These are phyloP conservation scores for Sarcophaga rosellei DNA, from an alignment of 2,888 invertebrate species.

Conservation along the genomic window DNA sequence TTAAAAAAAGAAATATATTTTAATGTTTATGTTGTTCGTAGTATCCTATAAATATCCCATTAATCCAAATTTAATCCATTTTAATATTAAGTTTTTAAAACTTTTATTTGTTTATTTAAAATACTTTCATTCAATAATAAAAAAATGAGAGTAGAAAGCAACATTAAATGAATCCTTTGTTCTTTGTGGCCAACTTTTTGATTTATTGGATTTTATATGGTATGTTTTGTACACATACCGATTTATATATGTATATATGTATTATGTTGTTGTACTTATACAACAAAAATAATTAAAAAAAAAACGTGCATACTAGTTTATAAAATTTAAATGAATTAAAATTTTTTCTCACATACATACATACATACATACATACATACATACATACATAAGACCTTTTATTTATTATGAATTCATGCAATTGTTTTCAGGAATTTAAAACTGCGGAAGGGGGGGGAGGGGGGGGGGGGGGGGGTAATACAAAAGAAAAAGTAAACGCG, in stretches of 20 bases:
- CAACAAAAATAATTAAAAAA: too few species aligned
- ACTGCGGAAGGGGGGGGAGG: too few species aligned
- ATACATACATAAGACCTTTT: neutral
- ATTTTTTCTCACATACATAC: neutral
- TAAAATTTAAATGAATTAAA: too few species aligned
- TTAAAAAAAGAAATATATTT: too few species aligned
- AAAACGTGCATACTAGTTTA: too few species aligned
- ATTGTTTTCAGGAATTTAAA: neutral
- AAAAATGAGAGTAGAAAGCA: neutral
- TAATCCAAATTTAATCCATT: neutral
- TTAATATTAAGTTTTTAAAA: neutral
- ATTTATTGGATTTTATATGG: conserved; percentile 13
- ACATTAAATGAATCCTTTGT: neutral
- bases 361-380: neutral
- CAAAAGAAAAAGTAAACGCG: neutral
- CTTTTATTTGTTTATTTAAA: neutral
- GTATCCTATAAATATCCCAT: neutral
- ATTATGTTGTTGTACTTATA: too few species aligned
- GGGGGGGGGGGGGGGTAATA: too few species aligned
- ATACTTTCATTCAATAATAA: conserved; percentile 21
- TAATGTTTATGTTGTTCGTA: too few species aligned
- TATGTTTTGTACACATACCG: neutral
- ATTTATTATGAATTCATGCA: neutral
- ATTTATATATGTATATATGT: too few species aligned
- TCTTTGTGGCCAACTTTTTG: conserved; percentile 16